Evolutionary conservation across 2,797 vertebrate genomes (phyloP), one percentile per base, ranked within the genome.

Genomic region (Betta splendens): DNA sequence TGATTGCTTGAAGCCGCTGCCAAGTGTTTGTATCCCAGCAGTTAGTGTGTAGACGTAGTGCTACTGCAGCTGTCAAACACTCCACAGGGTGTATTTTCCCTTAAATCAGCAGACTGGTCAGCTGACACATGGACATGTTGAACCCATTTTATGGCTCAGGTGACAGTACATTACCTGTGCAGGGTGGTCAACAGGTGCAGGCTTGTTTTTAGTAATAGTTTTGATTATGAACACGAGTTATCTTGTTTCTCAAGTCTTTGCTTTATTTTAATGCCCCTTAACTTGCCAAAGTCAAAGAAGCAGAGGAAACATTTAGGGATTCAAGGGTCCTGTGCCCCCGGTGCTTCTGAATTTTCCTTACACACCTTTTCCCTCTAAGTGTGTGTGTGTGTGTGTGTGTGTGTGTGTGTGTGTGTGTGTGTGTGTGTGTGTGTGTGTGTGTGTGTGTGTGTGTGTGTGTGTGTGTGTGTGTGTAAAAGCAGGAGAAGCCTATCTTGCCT

Each of bases 401-500:
- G 61, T 66, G 58, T 68, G 25, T 66, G 52, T 65, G 50, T 69
- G 60, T 77, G 76, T 68, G 77, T 81, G 81, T 60, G 28, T 53
- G 36, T 66, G 58, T 63, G 52, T 66, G 72, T 66, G 61, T 66
- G 58, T 68, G 25, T 66, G 43, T 69, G 54, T 58, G 16, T 57
- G 55, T 65, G 55, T 66, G 17, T 62, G 28, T 53, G 36, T 66
- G 58, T 63, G 52, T 66, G 72, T 66, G 61, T 66, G 58, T 68
- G 25, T 66, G 52, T 65, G 50, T 69, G 60, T 77, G 76, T 68
- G 77, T 81, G 81, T 60, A 64, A 72, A 66, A 80, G 79, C 79
- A 85, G 72, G 57, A 82, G 87, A 89, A 83, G 84, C 89, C 79
- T 91, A 92, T 92, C 90, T 90, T 81, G 79, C 88, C 85, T 89